Evolutionary conservation across 2,888 invertebrate species (phyloP).

Genomic region (Invenusta paracnida): DNA sequence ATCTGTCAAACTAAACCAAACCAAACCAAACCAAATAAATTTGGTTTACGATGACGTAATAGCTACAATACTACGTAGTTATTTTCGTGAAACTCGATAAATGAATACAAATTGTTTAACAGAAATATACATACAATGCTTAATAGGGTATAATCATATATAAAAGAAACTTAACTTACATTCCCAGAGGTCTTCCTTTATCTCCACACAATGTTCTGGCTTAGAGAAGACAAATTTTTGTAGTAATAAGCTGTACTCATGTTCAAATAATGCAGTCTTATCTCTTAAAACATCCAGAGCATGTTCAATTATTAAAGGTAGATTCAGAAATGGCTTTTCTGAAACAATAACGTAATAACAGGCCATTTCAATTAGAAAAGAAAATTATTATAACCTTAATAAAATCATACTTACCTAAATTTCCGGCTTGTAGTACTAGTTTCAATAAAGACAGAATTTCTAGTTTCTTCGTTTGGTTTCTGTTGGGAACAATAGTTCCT

Average conservation of each 20-base stretch:
- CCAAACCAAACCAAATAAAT: not conserved
- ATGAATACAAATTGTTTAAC: not conserved
- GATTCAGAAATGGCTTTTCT: constrained; percentile 2
- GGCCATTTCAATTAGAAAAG: too few species aligned
- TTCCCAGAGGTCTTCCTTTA: not conserved
- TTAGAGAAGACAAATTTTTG: not conserved
- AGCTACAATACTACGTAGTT: not conserved
- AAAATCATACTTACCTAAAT: not conserved
- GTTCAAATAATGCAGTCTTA: not conserved
- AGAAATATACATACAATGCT: not conserved
- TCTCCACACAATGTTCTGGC: not conserved
- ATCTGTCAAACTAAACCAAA: too few species aligned
- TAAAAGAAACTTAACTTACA: not conserved
- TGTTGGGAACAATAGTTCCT: not conserved
- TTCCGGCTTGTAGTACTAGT: not conserved
- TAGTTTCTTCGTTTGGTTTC: not conserved
- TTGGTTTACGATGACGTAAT: not conserved
- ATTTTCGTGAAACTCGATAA: not conserved
- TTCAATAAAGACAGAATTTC: not conserved
- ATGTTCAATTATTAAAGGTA: not conserved
- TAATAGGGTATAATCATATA: not conserved
- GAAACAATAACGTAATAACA: too few species aligned
- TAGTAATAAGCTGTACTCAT: not conserved
- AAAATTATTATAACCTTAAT: not conserved
- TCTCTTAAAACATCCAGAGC: not conserved